Evolutionary conservation across 1,140 invertebrate species (phyloP).

Genomic region (Brachionus paranguensis): DNA sequence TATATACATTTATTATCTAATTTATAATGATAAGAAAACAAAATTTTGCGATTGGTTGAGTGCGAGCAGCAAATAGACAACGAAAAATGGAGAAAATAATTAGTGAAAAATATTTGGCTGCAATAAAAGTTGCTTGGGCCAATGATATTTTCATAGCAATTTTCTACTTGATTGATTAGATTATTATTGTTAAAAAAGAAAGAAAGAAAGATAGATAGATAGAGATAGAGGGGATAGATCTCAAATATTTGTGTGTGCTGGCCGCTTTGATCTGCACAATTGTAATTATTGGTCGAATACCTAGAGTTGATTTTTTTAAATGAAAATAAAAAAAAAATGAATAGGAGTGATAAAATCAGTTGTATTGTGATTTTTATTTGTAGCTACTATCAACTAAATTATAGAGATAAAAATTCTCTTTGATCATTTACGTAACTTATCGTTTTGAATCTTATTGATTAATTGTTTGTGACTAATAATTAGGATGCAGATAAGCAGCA

Average conservation of each 20-base stretch:
- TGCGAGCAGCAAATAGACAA: slow-evolving; percentile 17
- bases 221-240: neutral
- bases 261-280: neutral
- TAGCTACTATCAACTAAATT: neutral
- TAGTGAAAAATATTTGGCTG: neutral
- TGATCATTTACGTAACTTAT: slow-evolving; percentile 33
- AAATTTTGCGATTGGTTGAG: slow-evolving; percentile 23
- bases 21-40: neutral
- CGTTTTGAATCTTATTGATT: slow-evolving; percentile 18
- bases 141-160: neutral
- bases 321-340: neutral
- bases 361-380: neutral
- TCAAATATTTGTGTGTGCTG: slow-evolving; percentile 3
- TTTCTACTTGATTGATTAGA: slow-evolving; percentile 37
- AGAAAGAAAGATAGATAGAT: neutral
- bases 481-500: slow-evolving; percentile 16
- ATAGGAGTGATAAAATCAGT: slow-evolving; percentile 11
- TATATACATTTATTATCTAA: slow-evolving; percentile 37
- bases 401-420: neutral
- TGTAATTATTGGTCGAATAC: slow-evolving; percentile 22
- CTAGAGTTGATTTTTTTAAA: slow-evolving; percentile 32
- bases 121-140: neutral
- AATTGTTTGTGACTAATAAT: slow-evolving; percentile 38
- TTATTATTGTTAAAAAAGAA: neutral
- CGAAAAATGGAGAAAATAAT: neutral